Evolutionary conservation across 2,888 invertebrate species (phyloP).

Genomic region (Conops quadrifasciatus): DNA sequence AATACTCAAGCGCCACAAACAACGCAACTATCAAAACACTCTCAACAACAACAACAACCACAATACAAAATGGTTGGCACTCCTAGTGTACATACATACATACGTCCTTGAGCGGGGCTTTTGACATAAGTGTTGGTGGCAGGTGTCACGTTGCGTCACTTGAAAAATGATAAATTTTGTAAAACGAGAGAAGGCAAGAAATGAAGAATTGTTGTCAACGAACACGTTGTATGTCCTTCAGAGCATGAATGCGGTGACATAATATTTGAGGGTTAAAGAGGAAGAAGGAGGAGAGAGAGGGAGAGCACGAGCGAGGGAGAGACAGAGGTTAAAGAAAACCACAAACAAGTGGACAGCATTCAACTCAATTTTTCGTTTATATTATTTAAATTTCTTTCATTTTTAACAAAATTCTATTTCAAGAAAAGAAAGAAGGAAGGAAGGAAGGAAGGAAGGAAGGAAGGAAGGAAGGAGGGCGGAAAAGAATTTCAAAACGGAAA

Average conservation of each 20-base stretch:
- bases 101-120: neutral
- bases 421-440: too few species aligned
- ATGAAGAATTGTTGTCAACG: neutral
- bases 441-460: neutral
- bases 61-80: neutral
- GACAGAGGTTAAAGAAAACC: too few species aligned
- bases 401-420: too few species aligned
- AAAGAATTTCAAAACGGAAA: too few species aligned
- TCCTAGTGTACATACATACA: neutral
- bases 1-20: neutral
- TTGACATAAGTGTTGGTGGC: neutral
- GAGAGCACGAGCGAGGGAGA: too few species aligned
- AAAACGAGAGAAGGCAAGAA: neutral
- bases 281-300: too few species aligned
- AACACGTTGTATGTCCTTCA: too few species aligned
- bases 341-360: too few species aligned
- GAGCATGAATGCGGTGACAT: too few species aligned
- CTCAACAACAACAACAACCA: neutral
- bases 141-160: slow-evolving; percentile 1
- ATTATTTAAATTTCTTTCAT: too few species aligned
- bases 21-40: neutral
- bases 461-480: neutral
- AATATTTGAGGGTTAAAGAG: too few species aligned
- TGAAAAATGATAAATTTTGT: neutral
- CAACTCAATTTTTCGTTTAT: too few species aligned